phyloP scores from a whole-genome alignment of 1,140 invertebrate genomes.

The Telenomus remus region DNA sequence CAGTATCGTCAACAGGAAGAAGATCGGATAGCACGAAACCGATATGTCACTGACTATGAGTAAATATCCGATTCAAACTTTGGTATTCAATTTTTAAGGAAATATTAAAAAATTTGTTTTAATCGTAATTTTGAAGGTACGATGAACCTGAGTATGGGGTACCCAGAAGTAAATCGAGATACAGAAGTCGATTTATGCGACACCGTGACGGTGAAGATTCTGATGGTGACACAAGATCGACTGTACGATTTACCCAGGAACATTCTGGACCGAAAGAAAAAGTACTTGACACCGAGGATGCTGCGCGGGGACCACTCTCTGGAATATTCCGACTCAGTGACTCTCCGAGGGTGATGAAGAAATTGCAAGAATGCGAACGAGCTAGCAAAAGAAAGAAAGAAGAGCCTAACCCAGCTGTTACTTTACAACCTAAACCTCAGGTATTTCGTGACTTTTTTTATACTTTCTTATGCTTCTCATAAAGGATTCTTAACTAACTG shows the following conservation, averaged over 20 bases:
- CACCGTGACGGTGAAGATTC: conserved; percentile 75
- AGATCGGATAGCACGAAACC: conserved; percentile 72
- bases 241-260: conserved; percentile 69
- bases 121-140: too few species aligned
- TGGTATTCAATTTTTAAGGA: not conserved
- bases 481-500: conserved; percentile 1
- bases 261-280: conserved; percentile 78
- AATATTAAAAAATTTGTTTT: too few species aligned
- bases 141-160: conserved; percentile 72
- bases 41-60: conserved; percentile 74
- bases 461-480: not conserved
- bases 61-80: conserved; percentile 53
- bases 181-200: conserved; percentile 78
- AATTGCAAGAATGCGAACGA: conserved; percentile 87
- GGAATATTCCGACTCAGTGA: conserved; percentile 93
- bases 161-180: conserved; percentile 73
- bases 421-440: conserved; percentile 75
- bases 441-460: conserved; percentile 31
- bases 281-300: conserved; percentile 92
- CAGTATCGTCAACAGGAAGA: conserved; percentile 92
- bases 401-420: conserved; percentile 77
- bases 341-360: conserved; percentile 91
- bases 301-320: conserved; percentile 89
- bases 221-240: conserved; percentile 70
- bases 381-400: conserved; percentile 84